phyloP scores from a whole-genome alignment of 2,797 vertebrate genomes.

The Semotilus atromaculatus region DNA sequence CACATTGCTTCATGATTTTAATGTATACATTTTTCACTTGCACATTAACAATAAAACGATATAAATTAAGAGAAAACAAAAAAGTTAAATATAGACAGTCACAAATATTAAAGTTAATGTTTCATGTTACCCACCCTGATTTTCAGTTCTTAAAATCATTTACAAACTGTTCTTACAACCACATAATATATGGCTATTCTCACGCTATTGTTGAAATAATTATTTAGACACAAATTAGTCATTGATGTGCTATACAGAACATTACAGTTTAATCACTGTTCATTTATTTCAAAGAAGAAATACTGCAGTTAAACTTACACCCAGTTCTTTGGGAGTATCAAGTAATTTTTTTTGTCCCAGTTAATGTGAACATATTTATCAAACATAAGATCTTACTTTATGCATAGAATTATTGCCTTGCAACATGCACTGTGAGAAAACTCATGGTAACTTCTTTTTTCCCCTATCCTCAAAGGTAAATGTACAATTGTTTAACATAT shows the following conservation, averaged over 20 bases:
- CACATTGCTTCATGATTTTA: constrained; percentile 42
- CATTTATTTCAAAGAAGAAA: constrained; percentile 9
- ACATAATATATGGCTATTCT: not conserved
- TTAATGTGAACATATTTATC: not conserved
- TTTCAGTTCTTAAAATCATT: constrained; percentile 1
- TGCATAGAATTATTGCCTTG: not conserved
- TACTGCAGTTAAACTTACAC: constrained; percentile 16
- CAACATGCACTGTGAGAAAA: not conserved
- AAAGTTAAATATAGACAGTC: not conserved
- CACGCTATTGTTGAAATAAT: constrained; percentile 8
- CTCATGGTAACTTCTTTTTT: not conserved
- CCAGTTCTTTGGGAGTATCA: constrained; percentile 9
- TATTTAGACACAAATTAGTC: constrained; percentile 2
- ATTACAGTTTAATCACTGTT: constrained; percentile 26
- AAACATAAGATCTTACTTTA: not conserved
- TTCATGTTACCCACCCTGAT: not conserved
- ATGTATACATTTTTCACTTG: constrained; percentile 1
- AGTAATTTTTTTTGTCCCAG: constrained; percentile 1
- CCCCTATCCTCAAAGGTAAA: not conserved
- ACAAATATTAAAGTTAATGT: not conserved
- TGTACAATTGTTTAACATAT: not conserved
- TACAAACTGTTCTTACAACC: not conserved
- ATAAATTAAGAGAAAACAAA: not conserved
- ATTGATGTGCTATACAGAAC: constrained; percentile 14
- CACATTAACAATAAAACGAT: constrained; percentile 1